Percentiles rank a stretch among this genome's conserved stretches.
These are phyloP conservation scores for Drosophila bocki DNA, from an alignment of 1,140 invertebrate genomes.

Conservation along the genomic window DNA sequence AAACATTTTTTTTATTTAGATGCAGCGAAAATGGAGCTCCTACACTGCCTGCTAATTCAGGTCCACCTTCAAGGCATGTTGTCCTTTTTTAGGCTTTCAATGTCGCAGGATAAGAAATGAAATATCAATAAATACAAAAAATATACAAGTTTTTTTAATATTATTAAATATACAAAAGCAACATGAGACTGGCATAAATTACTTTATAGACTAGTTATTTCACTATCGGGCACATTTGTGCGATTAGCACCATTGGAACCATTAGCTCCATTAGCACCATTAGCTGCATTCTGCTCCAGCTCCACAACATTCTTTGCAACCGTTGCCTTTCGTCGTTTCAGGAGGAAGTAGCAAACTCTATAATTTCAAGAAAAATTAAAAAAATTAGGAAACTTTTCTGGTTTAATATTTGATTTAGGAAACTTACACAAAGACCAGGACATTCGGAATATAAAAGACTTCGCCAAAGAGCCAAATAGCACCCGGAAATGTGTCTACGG, in stretches of 20 bases:
- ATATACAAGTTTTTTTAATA: conserved; percentile 31
- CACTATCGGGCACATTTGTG: conserved; percentile 57
- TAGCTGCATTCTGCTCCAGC: conserved; percentile 53
- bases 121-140: conserved; percentile 15
- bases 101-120: not conserved
- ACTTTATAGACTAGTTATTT: conserved; percentile 79
- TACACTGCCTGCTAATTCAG: not conserved
- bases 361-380: not conserved
- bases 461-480: conserved; percentile 81
- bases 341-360: conserved; percentile 70
- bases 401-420: not conserved
- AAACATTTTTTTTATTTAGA: conserved; percentile 11
- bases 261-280: conserved; percentile 19
- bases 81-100: not conserved
- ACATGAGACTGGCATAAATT: conserved; percentile 18
- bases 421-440: conserved; percentile 82
- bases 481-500: conserved; percentile 75
- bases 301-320: conserved; percentile 46
- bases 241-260: conserved; percentile 31
- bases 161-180: conserved; percentile 44
- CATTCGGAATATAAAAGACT: conserved; percentile 80
- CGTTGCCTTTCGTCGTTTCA: conserved; percentile 61
- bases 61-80: not conserved
- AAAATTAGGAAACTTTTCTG: not conserved
- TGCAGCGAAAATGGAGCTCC: not conserved